Evolutionary conservation across 2,797 vertebrate genomes (phyloP).

Genomic region (Epinephelus coioides): DNA sequence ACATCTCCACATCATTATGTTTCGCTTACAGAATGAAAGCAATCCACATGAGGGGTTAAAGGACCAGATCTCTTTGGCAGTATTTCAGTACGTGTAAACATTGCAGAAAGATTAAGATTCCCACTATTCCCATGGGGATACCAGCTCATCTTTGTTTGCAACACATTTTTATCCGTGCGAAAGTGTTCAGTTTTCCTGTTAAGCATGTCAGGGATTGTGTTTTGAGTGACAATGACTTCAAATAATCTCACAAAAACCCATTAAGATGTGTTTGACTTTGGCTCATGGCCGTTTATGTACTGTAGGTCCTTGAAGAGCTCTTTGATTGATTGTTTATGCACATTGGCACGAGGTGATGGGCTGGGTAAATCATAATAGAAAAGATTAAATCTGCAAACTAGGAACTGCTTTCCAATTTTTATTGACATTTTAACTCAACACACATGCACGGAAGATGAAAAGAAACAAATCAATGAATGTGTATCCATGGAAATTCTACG

Average conservation of each 20-base stretch:
- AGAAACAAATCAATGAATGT: neutral
- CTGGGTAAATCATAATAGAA: slow-evolving; percentile 29
- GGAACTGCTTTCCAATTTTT: slow-evolving; percentile 19
- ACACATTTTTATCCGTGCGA: slow-evolving; percentile 22
- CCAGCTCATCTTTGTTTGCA: slow-evolving; percentile 50
- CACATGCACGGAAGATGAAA: neutral
- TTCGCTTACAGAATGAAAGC: slow-evolving; percentile 70
- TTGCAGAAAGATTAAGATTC: slow-evolving; percentile 60
- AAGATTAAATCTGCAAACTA: slow-evolving; percentile 10
- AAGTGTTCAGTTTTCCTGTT: slow-evolving; percentile 34
- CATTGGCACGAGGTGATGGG: slow-evolving; percentile 2
- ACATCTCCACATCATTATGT: slow-evolving; percentile 52
- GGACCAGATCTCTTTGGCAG: slow-evolving; percentile 57
- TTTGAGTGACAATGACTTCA: slow-evolving; percentile 44
- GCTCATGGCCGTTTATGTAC: slow-evolving; percentile 42
- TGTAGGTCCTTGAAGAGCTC: slow-evolving; percentile 46
- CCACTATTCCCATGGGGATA: slow-evolving; percentile 36
- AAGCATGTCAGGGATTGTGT: slow-evolving; percentile 14
- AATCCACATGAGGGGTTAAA: slow-evolving; percentile 64
- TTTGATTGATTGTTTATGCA: slow-evolving; percentile 50
- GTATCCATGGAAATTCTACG: neutral
- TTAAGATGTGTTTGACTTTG: slow-evolving; percentile 51
- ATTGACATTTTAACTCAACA: slow-evolving; percentile 29
- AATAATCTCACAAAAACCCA: slow-evolving; percentile 41
- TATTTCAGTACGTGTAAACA: slow-evolving; percentile 66